Evolutionary conservation across 1,140 invertebrate species (phyloP), one percentile per base, ranked within the genome.

Genomic region (Apis dorsata): DNA sequence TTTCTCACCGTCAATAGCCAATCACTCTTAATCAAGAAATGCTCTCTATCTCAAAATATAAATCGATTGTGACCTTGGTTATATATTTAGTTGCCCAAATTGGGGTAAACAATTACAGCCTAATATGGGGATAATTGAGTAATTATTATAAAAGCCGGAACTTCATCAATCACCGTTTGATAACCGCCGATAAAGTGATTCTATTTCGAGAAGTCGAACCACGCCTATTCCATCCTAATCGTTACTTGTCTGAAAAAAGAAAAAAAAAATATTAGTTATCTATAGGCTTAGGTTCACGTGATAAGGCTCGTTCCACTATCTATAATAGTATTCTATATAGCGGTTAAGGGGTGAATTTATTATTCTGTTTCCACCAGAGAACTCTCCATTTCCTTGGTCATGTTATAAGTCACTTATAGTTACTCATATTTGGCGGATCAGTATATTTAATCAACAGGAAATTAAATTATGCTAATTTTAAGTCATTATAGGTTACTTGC

Each of bases 81-180:
- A 78, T 81, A 87, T 84, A 81, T 87, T 88, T 85, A 76, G 86
- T 65, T 57, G 70, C 65, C 62, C 83, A 90, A 91, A 89, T 91
- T 88, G 84, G 82, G 73, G 81, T 74, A 85, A 90, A 90, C 85
- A 91, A 91, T 92, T 92, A 90, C 86, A 82, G 75, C 71, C 81
- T 90, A 90, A 92, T 92, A 91, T 79, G 76, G 72, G 71, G 85
- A 89, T 89, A 88, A 90, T 90, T 88, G 85, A 88, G 90, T 89
- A 93, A 93, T 93, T 92, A 92, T 92, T 93, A 90, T 93, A 93
- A 93, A 92, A 93, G 92, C 92, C 72, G 75, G 65, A 24, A 66
- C 77, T 86, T 88, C 88, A 93, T 93, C 92, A 93, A 93, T 93
- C 92, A 93, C 90, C 74, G 81, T 69, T 68, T 76, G 86, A 88